A percentile compares a stretch with the other conserved stretches of the same genome.
These are phyloP conservation scores for Zenarchopterus dispar DNA, from an alignment of 2,797 vertebrate genomes.

Conservation along the genomic window DNA sequence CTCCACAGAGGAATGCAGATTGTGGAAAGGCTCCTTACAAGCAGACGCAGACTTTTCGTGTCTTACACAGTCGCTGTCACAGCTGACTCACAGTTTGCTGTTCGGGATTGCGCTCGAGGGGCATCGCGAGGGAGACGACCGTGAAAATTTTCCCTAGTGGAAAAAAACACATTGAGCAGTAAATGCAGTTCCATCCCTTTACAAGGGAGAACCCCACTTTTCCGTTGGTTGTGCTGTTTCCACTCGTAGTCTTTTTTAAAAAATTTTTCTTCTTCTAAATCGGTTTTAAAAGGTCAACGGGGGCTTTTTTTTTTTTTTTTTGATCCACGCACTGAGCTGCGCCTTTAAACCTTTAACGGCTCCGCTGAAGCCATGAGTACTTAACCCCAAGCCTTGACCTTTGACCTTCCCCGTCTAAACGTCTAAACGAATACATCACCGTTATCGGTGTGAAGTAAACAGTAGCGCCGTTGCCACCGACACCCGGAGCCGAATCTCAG, in stretches of 20 bases:
- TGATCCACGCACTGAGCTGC: constrained; percentile 4
- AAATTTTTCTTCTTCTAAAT: constrained; percentile 48
- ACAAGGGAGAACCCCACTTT: constrained; percentile 70
- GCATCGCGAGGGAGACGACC: constrained; percentile 60
- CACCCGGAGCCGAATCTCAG: neutral
- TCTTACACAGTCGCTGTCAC: constrained; percentile 34
- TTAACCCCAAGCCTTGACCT: constrained; percentile 10
- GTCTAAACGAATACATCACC: constrained; percentile 2
- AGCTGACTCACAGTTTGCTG: constrained; percentile 75
- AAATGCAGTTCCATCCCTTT: constrained; percentile 57
- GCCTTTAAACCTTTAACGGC: constrained; percentile 28
- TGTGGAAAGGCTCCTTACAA: constrained; percentile 54
- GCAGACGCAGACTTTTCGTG: constrained; percentile 28
- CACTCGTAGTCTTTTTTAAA: constrained; percentile 32
- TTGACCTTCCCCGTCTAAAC: constrained; percentile 8
- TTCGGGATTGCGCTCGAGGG: constrained; percentile 48
- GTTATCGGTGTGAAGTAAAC: neutral
- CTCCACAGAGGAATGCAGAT: constrained; percentile 62
- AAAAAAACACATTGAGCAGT: constrained; percentile 62
- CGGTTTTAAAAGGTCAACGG: constrained; percentile 34
- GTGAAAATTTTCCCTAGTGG: constrained; percentile 68
- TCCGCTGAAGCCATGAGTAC: constrained; percentile 10
- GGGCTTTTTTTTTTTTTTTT: constrained; percentile 12
- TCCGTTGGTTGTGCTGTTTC: constrained; percentile 63
- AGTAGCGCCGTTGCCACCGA: neutral